Percentiles rank a stretch among this genome's conserved stretches.
phyloP scores from a whole-genome alignment of 2,888 invertebrate genomes.

The Ormyrus thymus region DNA sequence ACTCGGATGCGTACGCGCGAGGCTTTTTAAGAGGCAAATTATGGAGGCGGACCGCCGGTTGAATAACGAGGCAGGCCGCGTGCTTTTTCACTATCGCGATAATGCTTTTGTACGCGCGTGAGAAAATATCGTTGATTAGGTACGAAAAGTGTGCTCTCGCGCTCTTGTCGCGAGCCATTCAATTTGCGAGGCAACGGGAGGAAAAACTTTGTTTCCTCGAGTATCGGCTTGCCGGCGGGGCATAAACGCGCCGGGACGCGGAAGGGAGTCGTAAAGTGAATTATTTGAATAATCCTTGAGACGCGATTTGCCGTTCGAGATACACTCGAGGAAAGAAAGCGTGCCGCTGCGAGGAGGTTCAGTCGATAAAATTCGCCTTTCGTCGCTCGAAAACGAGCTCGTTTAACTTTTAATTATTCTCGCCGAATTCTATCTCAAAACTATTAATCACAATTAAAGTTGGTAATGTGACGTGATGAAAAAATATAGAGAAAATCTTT shows the following conservation, averaged over 20 bases:
- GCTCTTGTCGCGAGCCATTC: background rate
- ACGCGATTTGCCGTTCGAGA: no score
- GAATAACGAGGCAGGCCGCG: background rate
- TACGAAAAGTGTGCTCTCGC: background rate
- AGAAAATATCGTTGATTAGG: constrained; percentile 13
- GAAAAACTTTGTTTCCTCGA: background rate
- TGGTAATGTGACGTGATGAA: background rate
- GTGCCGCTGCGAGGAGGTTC: no score
- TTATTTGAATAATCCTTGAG: no score
- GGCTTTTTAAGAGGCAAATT: constrained; percentile 31
- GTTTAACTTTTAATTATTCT: no score
- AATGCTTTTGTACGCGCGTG: background rate
- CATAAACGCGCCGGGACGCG: no score
- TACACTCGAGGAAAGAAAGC: no score
- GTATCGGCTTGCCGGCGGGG: no score
- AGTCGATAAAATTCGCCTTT: no score
- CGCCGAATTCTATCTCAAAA: no score
- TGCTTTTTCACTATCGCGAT: background rate
- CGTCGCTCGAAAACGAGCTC: no score
- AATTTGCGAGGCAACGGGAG: background rate
- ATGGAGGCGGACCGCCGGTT: background rate
- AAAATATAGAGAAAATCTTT: constrained; percentile 15
- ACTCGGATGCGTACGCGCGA: constrained; percentile 12
- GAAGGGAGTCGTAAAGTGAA: no score
- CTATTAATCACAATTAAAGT: no score